Evolutionary conservation across 1,140 invertebrate species (phyloP).

Genomic region (Planococcus citri): DNA sequence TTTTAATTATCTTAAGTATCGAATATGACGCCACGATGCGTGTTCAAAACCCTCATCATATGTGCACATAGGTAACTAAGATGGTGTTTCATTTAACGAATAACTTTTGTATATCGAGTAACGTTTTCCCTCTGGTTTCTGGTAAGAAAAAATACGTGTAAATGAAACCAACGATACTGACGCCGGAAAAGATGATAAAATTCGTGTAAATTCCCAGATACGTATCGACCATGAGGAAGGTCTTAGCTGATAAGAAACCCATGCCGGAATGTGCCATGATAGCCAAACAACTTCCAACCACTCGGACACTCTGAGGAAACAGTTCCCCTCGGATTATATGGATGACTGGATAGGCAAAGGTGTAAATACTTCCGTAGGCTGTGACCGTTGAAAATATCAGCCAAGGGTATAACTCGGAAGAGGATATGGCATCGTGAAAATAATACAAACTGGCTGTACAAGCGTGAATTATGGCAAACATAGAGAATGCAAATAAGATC

Average conservation of each 20-base stretch:
- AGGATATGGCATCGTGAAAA: slow-evolving; percentile 31
- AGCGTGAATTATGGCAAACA: slow-evolving; percentile 31
- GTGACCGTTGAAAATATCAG: slow-evolving; percentile 42
- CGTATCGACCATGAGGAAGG: neutral
- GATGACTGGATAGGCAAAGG: slow-evolving; percentile 43
- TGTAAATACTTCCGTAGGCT: slow-evolving; percentile 43
- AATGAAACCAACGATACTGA: neutral
- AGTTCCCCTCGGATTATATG: slow-evolving; percentile 49
- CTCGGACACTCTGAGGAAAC: slow-evolving; percentile 47
- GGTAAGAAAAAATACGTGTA: slow-evolving; percentile 54
- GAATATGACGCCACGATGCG: no score
- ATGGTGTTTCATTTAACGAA: neutral
- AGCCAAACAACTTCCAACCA: slow-evolving; percentile 38
- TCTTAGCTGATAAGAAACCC: slow-evolving; percentile 28
- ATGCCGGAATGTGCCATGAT: slow-evolving; percentile 34
- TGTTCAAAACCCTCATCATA: no score
- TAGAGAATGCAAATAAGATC: slow-evolving; percentile 39
- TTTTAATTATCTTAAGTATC: no score
- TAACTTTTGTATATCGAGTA: slow-evolving; percentile 55
- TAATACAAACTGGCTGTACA: neutral
- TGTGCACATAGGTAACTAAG: no score
- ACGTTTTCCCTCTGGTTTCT: slow-evolving; percentile 68
- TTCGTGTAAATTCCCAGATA: neutral
- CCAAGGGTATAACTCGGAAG: slow-evolving; percentile 34
- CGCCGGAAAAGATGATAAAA: neutral